Evolutionary conservation across 2,888 invertebrate species (phyloP), one percentile per base, ranked within the genome.

Genomic region (Ophioninae sp.): DNA sequence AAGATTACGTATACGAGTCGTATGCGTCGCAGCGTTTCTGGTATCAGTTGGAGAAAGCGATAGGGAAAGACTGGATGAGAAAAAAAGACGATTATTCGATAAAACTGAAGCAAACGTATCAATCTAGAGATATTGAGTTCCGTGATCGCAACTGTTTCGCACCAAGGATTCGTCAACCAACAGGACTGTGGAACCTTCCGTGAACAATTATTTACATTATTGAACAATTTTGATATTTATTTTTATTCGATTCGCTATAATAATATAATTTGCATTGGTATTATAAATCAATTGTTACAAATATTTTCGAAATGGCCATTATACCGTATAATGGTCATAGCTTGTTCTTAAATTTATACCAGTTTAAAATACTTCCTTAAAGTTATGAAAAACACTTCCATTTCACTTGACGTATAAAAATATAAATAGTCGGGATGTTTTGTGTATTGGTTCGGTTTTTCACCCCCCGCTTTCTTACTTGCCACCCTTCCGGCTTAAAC

Each of bases 401-500:
- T 59, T 72, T 17, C 20, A 7, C 8, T 17, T 7, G 44, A 41
- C 17, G 39, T 72, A 72, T 68, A 44, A 61, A 68, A 77, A 76
- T 41, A 69, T 69, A 37, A 10, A 21, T 57, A 7, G 61, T 68
- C 17, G 30, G 39, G 21, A 7, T 13, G 17, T 74, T 64, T 57
- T 21, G 59, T 20, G 7, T 8, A 61, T 5, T 67, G 2, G 10
- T 44, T 20, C 44, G 10, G 3, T 44, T 0, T 44, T 50, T 20
- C n/a, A 21, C 13, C n/a, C 23, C n/a, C 17, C 21, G 17, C 6
- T 50, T 62, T 62, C n/a, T 77, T 23, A 73, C n/a, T 68, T 75
- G 6, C 75, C 70, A 37, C 57, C 39, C 50, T 68, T 84, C 6
- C 74, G 64, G 65, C 76, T 83, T 13, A 56, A 65, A 44, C 75